These are phyloP conservation scores for Anseranas semipalmata DNA, from an alignment of 2,113 vertebrate species.

Conservation along the genomic window DNA sequence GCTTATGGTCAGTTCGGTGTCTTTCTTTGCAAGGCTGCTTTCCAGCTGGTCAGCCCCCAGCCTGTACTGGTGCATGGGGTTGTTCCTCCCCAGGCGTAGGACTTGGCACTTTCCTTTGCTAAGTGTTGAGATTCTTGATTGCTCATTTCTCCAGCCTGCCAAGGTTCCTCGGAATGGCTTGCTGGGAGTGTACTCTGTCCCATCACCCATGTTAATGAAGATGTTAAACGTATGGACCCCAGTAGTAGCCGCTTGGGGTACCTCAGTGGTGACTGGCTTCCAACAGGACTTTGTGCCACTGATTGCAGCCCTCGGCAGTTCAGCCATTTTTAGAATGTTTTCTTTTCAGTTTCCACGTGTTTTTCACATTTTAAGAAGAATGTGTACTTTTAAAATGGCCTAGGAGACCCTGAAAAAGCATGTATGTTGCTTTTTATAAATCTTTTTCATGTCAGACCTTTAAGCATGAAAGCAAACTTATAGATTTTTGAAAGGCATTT, in stretches of 20 bases:
- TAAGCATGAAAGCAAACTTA: slow-evolving; percentile 62
- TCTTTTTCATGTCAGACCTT: slow-evolving; percentile 67
- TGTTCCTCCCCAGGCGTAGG: background rate
- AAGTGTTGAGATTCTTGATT: background rate
- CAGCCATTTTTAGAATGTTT: background rate
- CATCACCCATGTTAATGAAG: rapidly evolving
- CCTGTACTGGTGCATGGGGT: rapidly evolving
- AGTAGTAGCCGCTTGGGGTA: background rate
- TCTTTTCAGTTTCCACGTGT: slow-evolving; percentile 40
- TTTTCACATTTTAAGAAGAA: slow-evolving; percentile 44
- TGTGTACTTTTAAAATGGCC: slow-evolving; percentile 53
- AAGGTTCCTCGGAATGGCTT: background rate
- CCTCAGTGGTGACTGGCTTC: background rate
- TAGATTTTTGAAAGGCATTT: slow-evolving; percentile 73
- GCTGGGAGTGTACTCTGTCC: background rate
- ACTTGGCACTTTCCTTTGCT: background rate
- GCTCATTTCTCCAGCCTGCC: background rate
- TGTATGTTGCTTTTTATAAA: slow-evolving; percentile 52
- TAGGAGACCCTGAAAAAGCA: slow-evolving; percentile 46
- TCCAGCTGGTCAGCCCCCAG: background rate
- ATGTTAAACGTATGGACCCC: rapidly evolving
- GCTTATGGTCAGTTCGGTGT: rapidly evolving
- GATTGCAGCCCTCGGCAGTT: background rate
- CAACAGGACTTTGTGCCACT: background rate
- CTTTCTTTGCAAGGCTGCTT: background rate